phyloP scores from a whole-genome alignment of 2,113 vertebrate genomes.

The Glareola pratincola region DNA sequence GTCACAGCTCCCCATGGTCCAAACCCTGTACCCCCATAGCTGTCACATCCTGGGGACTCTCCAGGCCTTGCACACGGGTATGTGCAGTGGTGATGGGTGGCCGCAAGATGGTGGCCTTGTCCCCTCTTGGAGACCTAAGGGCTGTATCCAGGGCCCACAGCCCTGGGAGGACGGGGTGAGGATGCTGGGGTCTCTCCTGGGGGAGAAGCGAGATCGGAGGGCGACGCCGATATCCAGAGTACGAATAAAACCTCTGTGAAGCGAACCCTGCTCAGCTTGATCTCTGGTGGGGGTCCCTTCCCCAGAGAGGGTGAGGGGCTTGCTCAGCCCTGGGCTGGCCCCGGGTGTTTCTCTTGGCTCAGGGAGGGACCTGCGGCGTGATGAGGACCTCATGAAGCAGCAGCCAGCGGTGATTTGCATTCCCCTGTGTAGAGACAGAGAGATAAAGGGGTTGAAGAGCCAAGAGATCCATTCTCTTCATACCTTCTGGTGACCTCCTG shows the following conservation, averaged over 20 bases:
- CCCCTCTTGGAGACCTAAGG: neutral
- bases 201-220: neutral
- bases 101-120: constrained; percentile 56
- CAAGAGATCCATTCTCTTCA: neutral
- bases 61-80: neutral
- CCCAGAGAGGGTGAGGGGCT: neutral
- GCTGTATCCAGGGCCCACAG: neutral
- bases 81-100: constrained; percentile 42
- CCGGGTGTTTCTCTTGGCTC: neutral
- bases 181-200: neutral
- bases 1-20: neutral
- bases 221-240: neutral
- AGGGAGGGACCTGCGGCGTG: neutral
- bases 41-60: neutral
- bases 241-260: constrained; percentile 51
- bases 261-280: neutral
- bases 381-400: neutral
- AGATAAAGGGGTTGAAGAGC: neutral
- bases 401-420: neutral
- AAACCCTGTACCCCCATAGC: neutral
- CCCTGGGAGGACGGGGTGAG: neutral
- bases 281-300: neutral
- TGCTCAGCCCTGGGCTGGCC: rapidly evolving
- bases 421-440: neutral
- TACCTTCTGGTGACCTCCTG: neutral